Evolutionary conservation across 64 coral and sea anemone genomes (phyloP).

Genomic region (Stichodactyla mertensii): DNA sequence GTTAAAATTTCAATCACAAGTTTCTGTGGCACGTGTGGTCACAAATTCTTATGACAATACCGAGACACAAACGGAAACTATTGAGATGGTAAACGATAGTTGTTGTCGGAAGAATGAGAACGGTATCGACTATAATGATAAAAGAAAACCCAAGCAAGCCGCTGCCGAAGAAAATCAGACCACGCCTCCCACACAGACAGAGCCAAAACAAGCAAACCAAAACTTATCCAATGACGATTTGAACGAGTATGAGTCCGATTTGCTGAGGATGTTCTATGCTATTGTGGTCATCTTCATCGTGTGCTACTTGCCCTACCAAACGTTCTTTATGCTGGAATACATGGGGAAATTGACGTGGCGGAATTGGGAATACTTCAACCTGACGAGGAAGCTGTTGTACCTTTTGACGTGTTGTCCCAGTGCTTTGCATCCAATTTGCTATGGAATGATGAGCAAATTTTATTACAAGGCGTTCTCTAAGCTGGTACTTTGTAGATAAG

Average conservation of each 20-base stretch:
- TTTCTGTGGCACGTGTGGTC: not conserved
- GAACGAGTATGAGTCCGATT: conserved; percentile 24
- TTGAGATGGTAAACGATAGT: not conserved
- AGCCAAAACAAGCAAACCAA: not conserved
- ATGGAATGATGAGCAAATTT: conserved; percentile 60
- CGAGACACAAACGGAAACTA: not conserved
- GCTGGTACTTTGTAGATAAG: conserved; percentile 30
- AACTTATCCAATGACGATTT: not conserved
- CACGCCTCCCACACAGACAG: not conserved
- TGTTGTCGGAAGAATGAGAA: not conserved
- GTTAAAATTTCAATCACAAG: not conserved
- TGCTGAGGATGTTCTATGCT: conserved; percentile 51
- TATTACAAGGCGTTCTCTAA: conserved; percentile 47
- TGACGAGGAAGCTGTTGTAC: not conserved
- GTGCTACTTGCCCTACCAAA: conserved; percentile 55
- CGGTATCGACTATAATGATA: not conserved
- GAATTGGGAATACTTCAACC: conserved; percentile 19
- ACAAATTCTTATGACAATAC: not conserved
- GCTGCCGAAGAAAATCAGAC: not conserved
- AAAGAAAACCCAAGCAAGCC: not conserved
- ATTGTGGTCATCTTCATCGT: conserved; percentile 50
- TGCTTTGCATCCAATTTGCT: conserved; percentile 54
- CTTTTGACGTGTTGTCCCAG: conserved; percentile 41
- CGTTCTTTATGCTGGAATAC: conserved; percentile 36
- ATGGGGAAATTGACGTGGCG: not conserved